phyloP scores from a whole-genome alignment of 2,888 invertebrate species.

The Oscheius sp. region DNA sequence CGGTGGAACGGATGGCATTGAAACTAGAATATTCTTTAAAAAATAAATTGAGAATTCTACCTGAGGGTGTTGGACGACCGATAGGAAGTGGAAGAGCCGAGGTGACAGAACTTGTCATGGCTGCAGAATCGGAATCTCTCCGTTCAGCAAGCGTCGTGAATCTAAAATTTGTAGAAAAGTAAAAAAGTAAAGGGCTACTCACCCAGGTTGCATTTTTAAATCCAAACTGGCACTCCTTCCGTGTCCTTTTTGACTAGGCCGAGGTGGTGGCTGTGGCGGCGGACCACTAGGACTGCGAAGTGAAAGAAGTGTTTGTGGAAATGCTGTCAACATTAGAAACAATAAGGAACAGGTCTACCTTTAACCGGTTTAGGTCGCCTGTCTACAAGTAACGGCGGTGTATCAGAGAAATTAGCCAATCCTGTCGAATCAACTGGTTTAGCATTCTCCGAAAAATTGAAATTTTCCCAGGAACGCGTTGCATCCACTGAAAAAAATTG shows the following conservation, averaged over 20 bases:
- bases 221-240: constrained; percentile 69
- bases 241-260: constrained; percentile 64
- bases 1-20: constrained; percentile 38
- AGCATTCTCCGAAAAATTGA: not conserved
- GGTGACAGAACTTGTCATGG: constrained; percentile 18
- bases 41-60: not conserved
- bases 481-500: not conserved
- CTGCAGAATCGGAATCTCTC: constrained; percentile 21
- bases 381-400: constrained; percentile 69
- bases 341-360: constrained; percentile 25
- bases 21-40: constrained; percentile 9
- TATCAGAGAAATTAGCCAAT: constrained; percentile 66
- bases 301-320: constrained; percentile 42
- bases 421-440: not conserved
- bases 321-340: not conserved
- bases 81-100: constrained; percentile 18
- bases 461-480: constrained; percentile 26
- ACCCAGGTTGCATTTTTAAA: constrained; percentile 50
- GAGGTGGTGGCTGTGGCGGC: constrained; percentile 69
- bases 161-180: not conserved
- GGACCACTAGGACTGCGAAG: constrained; percentile 65
- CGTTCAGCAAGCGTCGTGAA: constrained; percentile 7
- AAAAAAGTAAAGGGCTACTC: not conserved
- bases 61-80: constrained; percentile 11
- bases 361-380: constrained; percentile 65